A percentile compares a stretch with the other conserved stretches of the same genome.
These are phyloP conservation scores for Bradypodion ventrale DNA, from an alignment of 2,797 vertebrate species.

Conservation along the genomic window DNA sequence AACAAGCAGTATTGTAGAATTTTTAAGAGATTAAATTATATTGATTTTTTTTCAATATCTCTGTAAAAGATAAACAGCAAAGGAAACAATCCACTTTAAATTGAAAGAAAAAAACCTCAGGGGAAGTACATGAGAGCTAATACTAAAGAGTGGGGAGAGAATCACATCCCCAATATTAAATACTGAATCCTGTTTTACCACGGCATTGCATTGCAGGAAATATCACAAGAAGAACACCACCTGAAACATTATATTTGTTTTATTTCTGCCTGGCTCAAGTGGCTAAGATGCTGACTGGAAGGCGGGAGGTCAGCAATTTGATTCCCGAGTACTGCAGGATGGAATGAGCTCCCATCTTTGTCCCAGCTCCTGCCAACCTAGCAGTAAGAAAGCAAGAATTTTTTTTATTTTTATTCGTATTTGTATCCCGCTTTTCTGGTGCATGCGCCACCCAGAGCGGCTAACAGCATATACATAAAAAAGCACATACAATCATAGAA, in stretches of 20 bases:
- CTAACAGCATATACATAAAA: too few relatives aligned
- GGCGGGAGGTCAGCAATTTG: too few relatives aligned
- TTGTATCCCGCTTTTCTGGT: too few relatives aligned
- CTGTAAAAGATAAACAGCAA: neutral
- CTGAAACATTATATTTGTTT: neutral
- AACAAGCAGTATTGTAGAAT: accelerated
- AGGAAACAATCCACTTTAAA: neutral
- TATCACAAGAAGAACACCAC: neutral
- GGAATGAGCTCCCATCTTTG: too few relatives aligned
- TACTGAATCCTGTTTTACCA: neutral
- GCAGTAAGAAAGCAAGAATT: too few relatives aligned
- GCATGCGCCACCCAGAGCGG: too few relatives aligned
- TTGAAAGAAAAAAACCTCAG: neutral
- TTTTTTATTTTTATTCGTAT: too few relatives aligned
- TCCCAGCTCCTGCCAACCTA: too few relatives aligned
- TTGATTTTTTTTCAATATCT: neutral
- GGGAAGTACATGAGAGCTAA: neutral
- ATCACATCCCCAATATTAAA: neutral
- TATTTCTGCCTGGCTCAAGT: neutral
- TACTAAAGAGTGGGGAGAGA: neutral
- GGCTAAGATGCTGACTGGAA: too few relatives aligned
- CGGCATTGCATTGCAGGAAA: neutral
- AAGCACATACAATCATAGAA: too few relatives aligned
- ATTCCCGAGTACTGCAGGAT: too few relatives aligned
- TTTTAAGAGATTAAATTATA: constrained; percentile 14